Evolutionary conservation across 2,797 vertebrate species (phyloP).

Genomic region (Poeciliopsis presidionis): DNA sequence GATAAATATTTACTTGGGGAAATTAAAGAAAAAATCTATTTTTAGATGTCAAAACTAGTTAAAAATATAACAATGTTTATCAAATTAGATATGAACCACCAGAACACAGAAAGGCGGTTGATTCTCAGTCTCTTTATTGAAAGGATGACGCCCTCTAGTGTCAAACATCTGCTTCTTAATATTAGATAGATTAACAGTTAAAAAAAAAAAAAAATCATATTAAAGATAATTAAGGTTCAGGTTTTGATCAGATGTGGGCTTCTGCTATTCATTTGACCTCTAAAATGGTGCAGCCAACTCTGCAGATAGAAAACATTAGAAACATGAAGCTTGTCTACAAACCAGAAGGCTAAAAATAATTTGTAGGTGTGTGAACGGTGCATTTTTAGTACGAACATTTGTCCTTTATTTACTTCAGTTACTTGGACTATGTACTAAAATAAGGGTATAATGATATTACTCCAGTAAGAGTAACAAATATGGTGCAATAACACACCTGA

Average conservation of each 20-base stretch:
- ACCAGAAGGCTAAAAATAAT: neutral
- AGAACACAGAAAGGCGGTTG: neutral
- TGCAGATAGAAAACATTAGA: neutral
- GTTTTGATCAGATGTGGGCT: neutral
- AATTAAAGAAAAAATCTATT: too few species aligned
- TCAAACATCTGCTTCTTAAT: neutral
- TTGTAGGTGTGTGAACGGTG: neutral
- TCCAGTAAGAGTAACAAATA: neutral
- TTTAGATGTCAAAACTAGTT: too few species aligned
- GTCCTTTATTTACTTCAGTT: neutral
- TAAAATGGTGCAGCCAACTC: neutral
- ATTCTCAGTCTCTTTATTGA: conserved; percentile 16
- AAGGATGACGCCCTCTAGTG: conserved; percentile 65
- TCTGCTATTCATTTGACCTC: neutral
- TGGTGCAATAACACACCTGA: neutral
- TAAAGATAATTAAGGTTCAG: neutral
- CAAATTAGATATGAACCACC: conserved; percentile 21
- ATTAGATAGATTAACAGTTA: too few species aligned
- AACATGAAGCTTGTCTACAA: neutral
- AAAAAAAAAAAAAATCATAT: too few species aligned
- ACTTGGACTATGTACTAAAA: neutral
- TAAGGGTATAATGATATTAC: neutral
- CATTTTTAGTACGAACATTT: neutral
- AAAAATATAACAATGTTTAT: conserved; percentile 14
- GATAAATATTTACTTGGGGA: too few species aligned